These are phyloP conservation scores for Pimephales promelas DNA, from an alignment of 2,113 vertebrate genomes.

Conservation along the genomic window DNA sequence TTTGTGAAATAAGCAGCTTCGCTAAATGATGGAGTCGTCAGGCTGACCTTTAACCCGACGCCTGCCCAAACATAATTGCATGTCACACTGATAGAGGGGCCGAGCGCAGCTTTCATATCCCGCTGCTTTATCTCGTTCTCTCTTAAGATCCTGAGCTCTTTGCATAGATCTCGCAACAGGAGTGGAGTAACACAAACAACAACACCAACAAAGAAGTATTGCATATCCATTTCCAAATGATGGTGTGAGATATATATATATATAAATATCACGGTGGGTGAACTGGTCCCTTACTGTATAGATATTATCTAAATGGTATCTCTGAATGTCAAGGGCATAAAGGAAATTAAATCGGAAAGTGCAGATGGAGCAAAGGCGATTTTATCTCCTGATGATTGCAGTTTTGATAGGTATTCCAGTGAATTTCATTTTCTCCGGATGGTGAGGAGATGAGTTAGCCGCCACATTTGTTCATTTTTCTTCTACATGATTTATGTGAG, in stretches of 20 bases:
- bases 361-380: conserved; percentile 99
- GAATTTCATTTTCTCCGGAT: conserved; percentile 99
- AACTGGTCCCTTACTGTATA: conserved; percentile 94
- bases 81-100: conserved; percentile 87
- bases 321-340: conserved; percentile 99
- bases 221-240: conserved; percentile 99
- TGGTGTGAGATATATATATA: conserved; percentile 95
- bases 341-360: conserved; percentile 99
- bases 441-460: conserved; percentile 98
- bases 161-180: conserved; percentile 19
- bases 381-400: conserved; percentile 99
- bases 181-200: conserved; percentile 29
- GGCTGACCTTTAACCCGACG: conserved; percentile 92
- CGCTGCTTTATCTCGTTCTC: conserved; percentile 13
- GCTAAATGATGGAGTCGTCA: conserved; percentile 98
- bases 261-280: conserved; percentile 80
- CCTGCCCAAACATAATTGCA: conserved; percentile 91
- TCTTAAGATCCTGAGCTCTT: conserved; percentile 30
- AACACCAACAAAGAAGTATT: conserved; percentile 90
- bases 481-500: conserved; percentile 99
- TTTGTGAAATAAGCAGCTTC: conserved; percentile 60
- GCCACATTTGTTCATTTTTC: conserved; percentile 99
- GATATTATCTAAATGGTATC: conserved; percentile 99
- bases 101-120: conserved; percentile 60
- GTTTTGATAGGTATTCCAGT: conserved; percentile 99